Conservation (phyloP, 2,888 invertebrate genomes). For the Trimorus sp. region DNA sequence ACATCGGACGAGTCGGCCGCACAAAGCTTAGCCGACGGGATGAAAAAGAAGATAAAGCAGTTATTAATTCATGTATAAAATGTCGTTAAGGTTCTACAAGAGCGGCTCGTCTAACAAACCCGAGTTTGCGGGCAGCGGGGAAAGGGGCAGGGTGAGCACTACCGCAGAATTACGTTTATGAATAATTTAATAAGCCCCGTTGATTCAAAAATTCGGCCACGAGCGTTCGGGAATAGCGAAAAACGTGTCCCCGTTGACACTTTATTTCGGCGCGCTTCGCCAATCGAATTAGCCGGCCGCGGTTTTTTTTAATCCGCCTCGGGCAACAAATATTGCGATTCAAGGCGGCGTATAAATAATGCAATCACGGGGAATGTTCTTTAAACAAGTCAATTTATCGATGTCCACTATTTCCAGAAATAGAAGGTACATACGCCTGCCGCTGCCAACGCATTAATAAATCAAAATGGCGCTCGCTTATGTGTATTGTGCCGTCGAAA, state of each 20-base stretch:
- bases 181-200: background rate
- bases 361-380: conserved; percentile 40
- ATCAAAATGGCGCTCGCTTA: conserved; percentile 28
- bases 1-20: conserved; percentile 19
- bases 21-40: conserved; percentile 37
- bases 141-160: no score
- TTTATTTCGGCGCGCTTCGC: no score
- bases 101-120: conserved; percentile 14
- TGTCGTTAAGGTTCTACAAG: conserved; percentile 30
- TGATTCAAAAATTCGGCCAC: background rate
- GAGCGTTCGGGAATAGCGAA: background rate
- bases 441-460: conserved; percentile 46
- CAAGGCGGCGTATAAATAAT: conserved; percentile 47
- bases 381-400: conserved; percentile 56
- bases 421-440: conserved; percentile 41
- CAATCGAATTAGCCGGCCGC: no score
- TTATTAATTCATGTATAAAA: conserved; percentile 43
- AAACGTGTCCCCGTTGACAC: background rate
- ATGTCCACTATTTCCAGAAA: conserved; percentile 49
- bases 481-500: conserved; percentile 36
- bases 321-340: conserved; percentile 31
- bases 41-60: conserved; percentile 40
- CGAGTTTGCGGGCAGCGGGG: background rate
- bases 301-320: conserved; percentile 18
- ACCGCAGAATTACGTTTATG: no score